Evolutionary conservation across 2,888 invertebrate species (phyloP).

Genomic region (Anodontia alba): DNA sequence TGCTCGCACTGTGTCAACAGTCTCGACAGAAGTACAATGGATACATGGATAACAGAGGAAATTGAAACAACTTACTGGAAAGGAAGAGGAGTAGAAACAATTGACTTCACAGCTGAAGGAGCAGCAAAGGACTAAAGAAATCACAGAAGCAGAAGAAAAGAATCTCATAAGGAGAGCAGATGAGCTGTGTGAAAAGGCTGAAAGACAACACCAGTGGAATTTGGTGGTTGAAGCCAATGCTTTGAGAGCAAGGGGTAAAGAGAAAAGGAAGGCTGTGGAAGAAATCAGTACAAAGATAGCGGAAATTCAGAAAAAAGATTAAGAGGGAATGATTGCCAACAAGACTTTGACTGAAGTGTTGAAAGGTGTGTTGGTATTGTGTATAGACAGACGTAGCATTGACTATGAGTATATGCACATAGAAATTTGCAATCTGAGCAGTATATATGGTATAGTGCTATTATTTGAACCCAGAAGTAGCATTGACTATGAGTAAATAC

Average conservation of each 20-base stretch:
- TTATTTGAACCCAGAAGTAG: background rate
- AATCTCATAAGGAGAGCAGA: slow-evolving; percentile 13
- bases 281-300: slow-evolving; percentile 1
- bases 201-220: slow-evolving; percentile 1
- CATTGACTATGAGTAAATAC: background rate
- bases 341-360: background rate
- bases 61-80: slow-evolving; percentile 1
- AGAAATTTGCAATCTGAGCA: background rate
- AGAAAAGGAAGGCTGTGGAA: slow-evolving; percentile 5
- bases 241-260: background rate
- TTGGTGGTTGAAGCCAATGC: slow-evolving; percentile 13
- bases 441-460: background rate
- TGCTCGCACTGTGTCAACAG: slow-evolving; percentile 6
- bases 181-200: background rate
- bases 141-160: background rate
- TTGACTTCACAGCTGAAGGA: slow-evolving; percentile 10
- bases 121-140: background rate
- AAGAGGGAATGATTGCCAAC: background rate
- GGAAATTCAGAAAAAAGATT: slow-evolving; percentile 10
- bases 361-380: background rate
- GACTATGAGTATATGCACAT: background rate
- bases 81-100: background rate
- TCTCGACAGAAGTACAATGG: background rate
- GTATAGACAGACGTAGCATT: too few relatives aligned
- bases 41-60: background rate